Evolutionary conservation across 2,888 invertebrate genomes (phyloP).

Genomic region (Oxycera nigricornis): DNA sequence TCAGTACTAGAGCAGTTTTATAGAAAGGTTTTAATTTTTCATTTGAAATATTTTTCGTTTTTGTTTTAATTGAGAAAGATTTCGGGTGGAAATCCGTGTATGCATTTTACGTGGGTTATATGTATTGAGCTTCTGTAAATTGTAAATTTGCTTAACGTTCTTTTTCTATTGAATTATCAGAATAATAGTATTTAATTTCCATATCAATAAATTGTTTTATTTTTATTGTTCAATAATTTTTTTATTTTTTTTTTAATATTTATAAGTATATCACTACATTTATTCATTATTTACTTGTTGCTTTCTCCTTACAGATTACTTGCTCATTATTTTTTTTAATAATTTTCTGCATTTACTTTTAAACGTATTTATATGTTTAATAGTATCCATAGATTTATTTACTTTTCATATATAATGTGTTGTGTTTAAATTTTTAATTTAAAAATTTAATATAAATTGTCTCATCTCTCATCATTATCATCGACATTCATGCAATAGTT

Average conservation of each 20-base stretch:
- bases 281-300: slow-evolving; percentile 41
- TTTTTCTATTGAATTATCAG: slow-evolving; percentile 32
- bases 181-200: slow-evolving; percentile 37
- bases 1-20: slow-evolving; percentile 8
- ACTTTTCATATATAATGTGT: slow-evolving; percentile 42
- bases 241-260: slow-evolving; percentile 43
- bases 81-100: slow-evolving; percentile 9
- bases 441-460: slow-evolving; percentile 47
- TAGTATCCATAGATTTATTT: slow-evolving; percentile 42
- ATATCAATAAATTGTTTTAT: slow-evolving; percentile 37
- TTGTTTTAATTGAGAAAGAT: slow-evolving; percentile 30
- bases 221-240: slow-evolving; percentile 33
- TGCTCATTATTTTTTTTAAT: slow-evolving; percentile 31
- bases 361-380: slow-evolving; percentile 43
- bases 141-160: slow-evolving; percentile 9
- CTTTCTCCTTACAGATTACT: slow-evolving; percentile 33
- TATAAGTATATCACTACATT: slow-evolving; percentile 48
- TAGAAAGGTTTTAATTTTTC: slow-evolving; percentile 22
- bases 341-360: slow-evolving; percentile 37
- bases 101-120: slow-evolving; percentile 33
- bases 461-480: slow-evolving; percentile 39
- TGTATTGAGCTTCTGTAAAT: slow-evolving; percentile 23
- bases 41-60: slow-evolving; percentile 21
- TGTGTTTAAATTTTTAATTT: slow-evolving; percentile 42
- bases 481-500: slow-evolving; percentile 36